A percentile compares a stretch with the other conserved stretches of the same genome.
Evolutionary conservation across 2,113 vertebrate species (phyloP).

Genomic region (Fulica atra): DNA sequence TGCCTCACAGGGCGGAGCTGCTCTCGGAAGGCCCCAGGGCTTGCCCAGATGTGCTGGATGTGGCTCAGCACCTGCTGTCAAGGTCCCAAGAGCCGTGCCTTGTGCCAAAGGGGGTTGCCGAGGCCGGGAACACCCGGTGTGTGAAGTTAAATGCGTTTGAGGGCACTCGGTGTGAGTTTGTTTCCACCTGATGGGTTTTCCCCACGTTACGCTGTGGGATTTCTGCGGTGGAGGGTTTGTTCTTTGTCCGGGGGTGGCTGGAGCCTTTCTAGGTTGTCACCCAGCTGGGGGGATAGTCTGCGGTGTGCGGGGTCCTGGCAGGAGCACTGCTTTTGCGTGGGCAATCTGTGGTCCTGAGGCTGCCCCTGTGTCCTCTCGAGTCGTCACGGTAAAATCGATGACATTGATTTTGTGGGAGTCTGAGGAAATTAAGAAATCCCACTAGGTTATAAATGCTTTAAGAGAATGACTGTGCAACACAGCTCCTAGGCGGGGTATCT

Average conservation of each 20-base stretch:
- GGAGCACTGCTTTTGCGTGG: background rate
- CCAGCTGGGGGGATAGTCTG: background rate
- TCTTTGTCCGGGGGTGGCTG: background rate
- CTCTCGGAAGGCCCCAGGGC: rapidly evolving
- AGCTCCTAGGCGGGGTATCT: background rate
- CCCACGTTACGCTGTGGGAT: rapidly evolving
- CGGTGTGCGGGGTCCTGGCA: rapidly evolving
- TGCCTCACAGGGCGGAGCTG: background rate
- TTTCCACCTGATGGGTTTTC: background rate
- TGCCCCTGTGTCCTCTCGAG: rapidly evolving
- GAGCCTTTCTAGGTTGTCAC: background rate
- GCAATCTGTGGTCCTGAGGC: background rate
- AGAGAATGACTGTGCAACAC: background rate
- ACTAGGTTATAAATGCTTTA: background rate
- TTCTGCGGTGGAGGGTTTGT: background rate
- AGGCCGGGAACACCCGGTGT: rapidly evolving
- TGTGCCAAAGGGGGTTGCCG: background rate
- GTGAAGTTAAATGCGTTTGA: too few species aligned
- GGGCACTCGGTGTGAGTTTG: background rate
- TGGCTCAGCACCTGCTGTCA: background rate
- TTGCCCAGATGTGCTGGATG: background rate
- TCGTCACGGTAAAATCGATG: rapidly evolving
- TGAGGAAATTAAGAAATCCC: background rate
- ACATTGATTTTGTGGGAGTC: background rate
- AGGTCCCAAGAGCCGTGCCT: rapidly evolving